These are phyloP conservation scores for Tympanoctomys barrerae DNA, from an alignment of 2,797 vertebrate species.

Conservation along the genomic window DNA sequence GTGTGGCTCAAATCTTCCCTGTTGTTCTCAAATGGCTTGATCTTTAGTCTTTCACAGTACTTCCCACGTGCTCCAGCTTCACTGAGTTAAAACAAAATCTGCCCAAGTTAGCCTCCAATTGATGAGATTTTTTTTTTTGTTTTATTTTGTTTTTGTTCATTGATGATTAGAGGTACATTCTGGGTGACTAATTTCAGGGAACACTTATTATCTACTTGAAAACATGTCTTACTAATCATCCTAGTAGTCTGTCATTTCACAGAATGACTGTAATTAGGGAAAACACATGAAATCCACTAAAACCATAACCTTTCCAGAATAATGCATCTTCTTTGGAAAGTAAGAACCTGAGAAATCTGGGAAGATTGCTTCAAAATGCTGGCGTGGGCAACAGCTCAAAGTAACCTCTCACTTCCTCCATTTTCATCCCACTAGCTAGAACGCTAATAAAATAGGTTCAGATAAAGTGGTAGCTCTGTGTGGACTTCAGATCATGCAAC, in stretches of 20 bases:
- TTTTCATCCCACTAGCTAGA: neutral
- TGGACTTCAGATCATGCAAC: neutral
- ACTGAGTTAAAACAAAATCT: slow-evolving; percentile 55
- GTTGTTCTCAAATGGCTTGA: neutral
- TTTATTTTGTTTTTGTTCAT: slow-evolving; percentile 68
- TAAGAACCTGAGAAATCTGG: slow-evolving; percentile 42
- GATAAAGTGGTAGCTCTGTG: neutral
- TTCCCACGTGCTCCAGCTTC: neutral
- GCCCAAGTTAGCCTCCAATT: slow-evolving; percentile 16
- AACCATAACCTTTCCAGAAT: slow-evolving; percentile 41
- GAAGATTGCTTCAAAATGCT: slow-evolving; percentile 22
- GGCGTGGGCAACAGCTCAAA: neutral
- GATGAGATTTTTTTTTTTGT: slow-evolving; percentile 42
- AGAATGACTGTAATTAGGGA: slow-evolving; percentile 60
- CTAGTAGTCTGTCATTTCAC: slow-evolving; percentile 43
- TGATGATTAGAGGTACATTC: slow-evolving; percentile 41
- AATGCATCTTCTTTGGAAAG: neutral
- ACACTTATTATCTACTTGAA: slow-evolving; percentile 61
- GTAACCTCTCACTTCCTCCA: neutral
- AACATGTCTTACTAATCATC: slow-evolving; percentile 64
- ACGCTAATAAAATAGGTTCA: neutral
- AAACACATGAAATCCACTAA: slow-evolving; percentile 47
- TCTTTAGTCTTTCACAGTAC: neutral
- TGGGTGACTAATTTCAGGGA: slow-evolving; percentile 64
- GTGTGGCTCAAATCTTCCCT: neutral